phyloP scores from a whole-genome alignment of 2,888 invertebrate species.

The Argynnis bischoffii region DNA sequence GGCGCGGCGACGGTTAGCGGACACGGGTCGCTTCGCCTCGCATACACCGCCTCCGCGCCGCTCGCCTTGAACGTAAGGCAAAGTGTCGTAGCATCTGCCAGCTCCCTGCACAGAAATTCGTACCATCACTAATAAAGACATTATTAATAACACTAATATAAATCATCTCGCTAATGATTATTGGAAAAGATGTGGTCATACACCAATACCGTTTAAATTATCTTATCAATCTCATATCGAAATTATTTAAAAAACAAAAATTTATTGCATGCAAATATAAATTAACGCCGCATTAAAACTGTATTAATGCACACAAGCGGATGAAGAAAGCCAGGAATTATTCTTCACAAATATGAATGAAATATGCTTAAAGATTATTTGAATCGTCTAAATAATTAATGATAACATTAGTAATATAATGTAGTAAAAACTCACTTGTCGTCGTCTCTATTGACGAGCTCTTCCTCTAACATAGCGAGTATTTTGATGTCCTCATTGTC shows the following conservation, averaged over 20 bases:
- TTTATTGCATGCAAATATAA: no score
- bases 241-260: background rate
- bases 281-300: background rate
- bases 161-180: background rate
- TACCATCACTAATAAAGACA: slow-evolving; percentile 14
- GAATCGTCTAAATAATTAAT: background rate
- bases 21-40: slow-evolving; percentile 60
- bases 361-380: slow-evolving; percentile 16
- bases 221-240: background rate
- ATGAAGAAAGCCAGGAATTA: slow-evolving; percentile 45
- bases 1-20: slow-evolving; percentile 66
- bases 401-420: slow-evolving; percentile 10
- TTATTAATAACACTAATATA: background rate
- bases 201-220: background rate
- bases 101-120: slow-evolving; percentile 56
- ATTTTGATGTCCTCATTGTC: slow-evolving; percentile 89
- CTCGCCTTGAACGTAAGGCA: slow-evolving; percentile 68
- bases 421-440: slow-evolving; percentile 84
- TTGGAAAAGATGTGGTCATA: background rate
- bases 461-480: slow-evolving; percentile 88
- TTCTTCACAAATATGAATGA: slow-evolving; percentile 19
- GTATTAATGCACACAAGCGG: slow-evolving; percentile 36
- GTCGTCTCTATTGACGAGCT: slow-evolving; percentile 92
- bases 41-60: slow-evolving; percentile 63
- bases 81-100: slow-evolving; percentile 68